Evolutionary conservation across 2,888 invertebrate species (phyloP), one percentile per base, ranked within the genome.

Genomic region (Megalurothrips usitatus): DNA sequence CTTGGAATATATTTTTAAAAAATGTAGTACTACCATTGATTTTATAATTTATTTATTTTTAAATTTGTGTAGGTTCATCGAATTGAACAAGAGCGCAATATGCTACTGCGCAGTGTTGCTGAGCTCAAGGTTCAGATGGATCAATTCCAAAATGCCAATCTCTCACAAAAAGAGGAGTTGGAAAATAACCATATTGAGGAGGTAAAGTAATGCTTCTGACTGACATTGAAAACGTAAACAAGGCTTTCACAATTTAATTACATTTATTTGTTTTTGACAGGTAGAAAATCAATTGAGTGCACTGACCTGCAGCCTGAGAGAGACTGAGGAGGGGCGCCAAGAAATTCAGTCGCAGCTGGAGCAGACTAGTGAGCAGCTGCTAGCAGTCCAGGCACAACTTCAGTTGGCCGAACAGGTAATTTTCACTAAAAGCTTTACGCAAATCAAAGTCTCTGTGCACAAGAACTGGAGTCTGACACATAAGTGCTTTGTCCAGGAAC

Each of bases 341-440:
- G 78, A 80, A 78, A 58, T 75, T 49, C 49, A 80, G 47, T 79
- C 23, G 34, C 79, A 85, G 81, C 81, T 83, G 82, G 84, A 82
- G 82, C 83, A 81, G 80, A 84, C 83, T 84, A 85, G 83, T 81
- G 82, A 85, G 81, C 83, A 85, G 82, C 85, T 89, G 58, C 85
- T 87, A 49, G 85, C 86, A 82, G 87, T 89, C 12, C 87, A 88
- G 83, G 88, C 89, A 47, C 89, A 89, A 86, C 85, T 90, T 79
- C 88, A 89, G 81, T 85, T 90, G 84, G 89, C 90, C 23, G 90
- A 90, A 85, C 89, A 85, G 84, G 86, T 86, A 81, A 81, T 79
- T 82, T 58, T 75, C 26, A 28, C 87, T 86, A 87, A 87, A n/a
- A n/a, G n/a, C n/a, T n/a, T 84, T 47, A 47, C n/a, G n/a, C 78